These are phyloP conservation scores for Monoplex corrugatus DNA, from an alignment of 2,888 invertebrate species.

Conservation along the genomic window DNA sequence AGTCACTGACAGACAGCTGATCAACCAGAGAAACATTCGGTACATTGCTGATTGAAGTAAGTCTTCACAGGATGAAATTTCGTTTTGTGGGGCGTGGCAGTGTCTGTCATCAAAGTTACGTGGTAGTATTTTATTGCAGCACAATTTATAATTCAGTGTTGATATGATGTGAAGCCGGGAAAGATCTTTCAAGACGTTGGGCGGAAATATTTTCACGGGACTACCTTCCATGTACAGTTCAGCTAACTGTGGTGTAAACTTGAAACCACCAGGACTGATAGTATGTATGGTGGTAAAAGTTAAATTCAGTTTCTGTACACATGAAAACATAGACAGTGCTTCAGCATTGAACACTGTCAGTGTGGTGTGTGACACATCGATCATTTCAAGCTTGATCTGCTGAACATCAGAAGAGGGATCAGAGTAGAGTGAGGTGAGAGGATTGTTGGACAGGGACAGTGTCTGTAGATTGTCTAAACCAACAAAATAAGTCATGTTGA, in stretches of 20 bases:
- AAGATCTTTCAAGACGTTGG: not conserved
- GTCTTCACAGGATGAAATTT: not conserved
- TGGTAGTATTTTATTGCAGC: not conserved
- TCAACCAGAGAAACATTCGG: not conserved
- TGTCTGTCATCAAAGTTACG: not conserved
- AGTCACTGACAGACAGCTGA: not conserved
- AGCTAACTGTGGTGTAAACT: not conserved
- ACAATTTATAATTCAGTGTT: not conserved
- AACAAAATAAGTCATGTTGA: not conserved
- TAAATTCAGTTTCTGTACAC: not conserved
- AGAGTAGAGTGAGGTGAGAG: not conserved
- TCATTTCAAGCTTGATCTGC: not conserved
- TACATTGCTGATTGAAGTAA: not conserved
- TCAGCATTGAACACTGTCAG: not conserved
- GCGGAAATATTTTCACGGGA: not conserved
- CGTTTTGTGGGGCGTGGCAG: not conserved
- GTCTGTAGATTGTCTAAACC: not conserved
- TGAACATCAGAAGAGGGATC: not conserved
- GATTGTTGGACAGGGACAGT: constrained; percentile 6
- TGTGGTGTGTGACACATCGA: not conserved
- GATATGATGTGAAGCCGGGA: not conserved
- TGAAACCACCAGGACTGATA: not conserved
- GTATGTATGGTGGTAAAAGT: not conserved
- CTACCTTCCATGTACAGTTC: not conserved
- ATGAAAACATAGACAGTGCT: not conserved